Base-by-base conservation (phyloP, 1,140 invertebrate species). In the Lethocerus indicus region DNA sequence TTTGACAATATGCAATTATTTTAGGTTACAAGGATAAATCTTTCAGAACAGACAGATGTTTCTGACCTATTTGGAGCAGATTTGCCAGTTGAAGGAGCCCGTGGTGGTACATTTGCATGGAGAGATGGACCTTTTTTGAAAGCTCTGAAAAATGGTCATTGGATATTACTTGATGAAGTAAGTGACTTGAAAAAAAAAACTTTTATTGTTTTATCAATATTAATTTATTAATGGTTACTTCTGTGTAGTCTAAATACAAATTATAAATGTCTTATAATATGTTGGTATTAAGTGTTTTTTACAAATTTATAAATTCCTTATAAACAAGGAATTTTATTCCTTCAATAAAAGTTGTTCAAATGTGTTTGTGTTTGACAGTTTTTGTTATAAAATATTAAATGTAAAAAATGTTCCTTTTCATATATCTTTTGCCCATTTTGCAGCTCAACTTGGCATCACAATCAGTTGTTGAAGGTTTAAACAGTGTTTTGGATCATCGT, bases 11-110 rank as follows among this genome's bases (percentile, higher is more conserved):
- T 3, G 18, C 13, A 20, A 2, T 13, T 36, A 46, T 51, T 25
- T 21, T 27, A 53, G 51, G 52, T 98, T 7, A 78, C 93, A 14
- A 69, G 96, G 32, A 92, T 99, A 39, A 99, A 99, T 74, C 71
- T 99, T 13, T 98, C 93, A 36, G 95, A 99, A 62, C 95, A 99
- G 71, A 99, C 95, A 0, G 95, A 98, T 70, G 77, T 98, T 41
- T 87, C 85, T 18, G 96, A 99, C 71, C 69, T 99, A 14, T 99
- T 99, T 71, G 96, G 96, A 39, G 86, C 91, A 35, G 95, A 99
- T 72, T 69, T 99, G 42, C 96, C 96, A 0, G 79, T 91, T 2
- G 89, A 95, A 71, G 88, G 90, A 51, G 78, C 75, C 0, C 68
- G 69, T 48, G 74, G 76, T 50, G 91, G 91, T 13, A 78, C 82